Base-by-base conservation (phyloP, 2,797 vertebrate species). In the Perodicticus potto region DNA sequence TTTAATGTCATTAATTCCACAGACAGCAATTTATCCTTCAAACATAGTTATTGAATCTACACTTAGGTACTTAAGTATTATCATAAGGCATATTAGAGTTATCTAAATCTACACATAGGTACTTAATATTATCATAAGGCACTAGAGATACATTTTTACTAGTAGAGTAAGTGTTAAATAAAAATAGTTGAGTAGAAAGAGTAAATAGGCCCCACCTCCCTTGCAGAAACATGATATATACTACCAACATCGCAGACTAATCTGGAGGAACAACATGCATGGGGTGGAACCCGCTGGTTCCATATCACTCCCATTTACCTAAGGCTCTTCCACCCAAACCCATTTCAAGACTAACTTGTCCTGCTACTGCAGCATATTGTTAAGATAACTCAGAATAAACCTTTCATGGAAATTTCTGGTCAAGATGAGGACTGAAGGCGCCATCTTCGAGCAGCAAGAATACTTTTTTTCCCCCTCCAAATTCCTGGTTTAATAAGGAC, bases 231-330 rank as follows among this genome's bases (percentile, higher is more conserved):
- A 29, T 80, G 27, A 25, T 11, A 17, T 22, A 20, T 34, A 12
- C 27, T n/a, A 65, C 1, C 5, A 5, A 59, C 0, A 20, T 9
- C 19, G 19, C 27, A 40, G 20, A 11, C 34, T 53, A 69, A 25
- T 37, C 37, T 40, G 14, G 16, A 85, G 29, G 27, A 32, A 23
- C 3, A 67, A 2, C 49, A 81, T 3, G 13, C 3, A 81, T 40
- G 13, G 5, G 13, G 20, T 2, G 74, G 25, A 69, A 37, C 4
- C 27, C 0, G 0, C 22, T 63, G n/a, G 43, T 53, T 6, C 4
- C 17, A 1, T 29, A 9, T 32, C 8, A 25, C 8, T 8, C 37
- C 2, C 17, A 11, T 34, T 80, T 65, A 23, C 2, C 3, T 11
- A 70, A 22, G 6, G 13, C 8, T 37, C 40, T 65, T 82, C 81